Base-by-base conservation (phyloP, 2,113 vertebrate genomes). In the Maccullochella peelii region DNA sequence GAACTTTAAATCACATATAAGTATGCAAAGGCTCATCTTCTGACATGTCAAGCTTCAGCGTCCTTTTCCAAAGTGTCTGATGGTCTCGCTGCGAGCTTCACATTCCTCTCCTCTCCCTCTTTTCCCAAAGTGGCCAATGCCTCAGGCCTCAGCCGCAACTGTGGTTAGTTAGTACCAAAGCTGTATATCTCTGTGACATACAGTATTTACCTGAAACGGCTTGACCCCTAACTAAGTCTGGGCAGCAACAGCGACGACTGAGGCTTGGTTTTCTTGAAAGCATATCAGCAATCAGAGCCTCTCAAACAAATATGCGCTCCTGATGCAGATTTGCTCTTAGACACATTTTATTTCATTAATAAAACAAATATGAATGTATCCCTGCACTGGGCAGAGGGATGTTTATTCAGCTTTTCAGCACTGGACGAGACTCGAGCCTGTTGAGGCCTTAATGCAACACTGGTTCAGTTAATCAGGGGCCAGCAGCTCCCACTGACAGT, bases 371-470 rank as follows among this genome's bases (percentile, higher is more conserved):
- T 7, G 42, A 76, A 71, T 5, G 42, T 54, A 72, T 81, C n/a
- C 70, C 59, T 2, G 59, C n/a, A 11, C 11, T 52, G 42, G 14
- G 47, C 71, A 16, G 18, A 36, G 65, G 84, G 74, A 69, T 84
- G 84, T 93, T 92, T 91, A 52, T 84, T 89, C 87, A 88, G 87
- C 87, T 90, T 92, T 84, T 82, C 42, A 1, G 67, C n/a, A 33
- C 8, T 88, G 42, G n/a, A 47, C 36, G 3, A 70, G 47, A 66
- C 57, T 73, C 2, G 0, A 50, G 77, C 67, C 79, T 70, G 70
- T 25, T 30, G 73, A 87, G 78, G 76, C 76, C 74, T 86, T 63
- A 25, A 62, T 30, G 71, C 68, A 91, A 77, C 86, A 84, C 59
- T 25, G 42, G 47, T 80, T 87, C 69, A 80, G 59, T 86, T 84